phyloP scores from a whole-genome alignment of 1,140 invertebrate species.

The Orussus abietinus region DNA sequence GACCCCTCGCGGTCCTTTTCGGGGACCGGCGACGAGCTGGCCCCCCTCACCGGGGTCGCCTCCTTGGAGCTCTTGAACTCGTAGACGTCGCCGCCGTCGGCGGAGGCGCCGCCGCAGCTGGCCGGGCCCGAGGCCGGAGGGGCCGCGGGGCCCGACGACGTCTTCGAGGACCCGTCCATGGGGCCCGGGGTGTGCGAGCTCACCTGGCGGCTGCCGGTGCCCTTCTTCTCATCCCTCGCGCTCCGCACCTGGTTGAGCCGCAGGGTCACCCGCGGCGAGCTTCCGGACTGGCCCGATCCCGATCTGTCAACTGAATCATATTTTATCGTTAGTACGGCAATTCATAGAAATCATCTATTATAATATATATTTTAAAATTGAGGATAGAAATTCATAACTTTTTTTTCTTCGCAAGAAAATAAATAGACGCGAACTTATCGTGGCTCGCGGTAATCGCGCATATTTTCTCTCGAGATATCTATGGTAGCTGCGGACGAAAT shows the following conservation, averaged over 20 bases:
- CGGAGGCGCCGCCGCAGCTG: constrained; percentile 2
- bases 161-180: constrained; percentile 41
- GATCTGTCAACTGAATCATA: constrained; percentile 53
- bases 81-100: constrained; percentile 54
- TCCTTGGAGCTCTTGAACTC: constrained; percentile 62
- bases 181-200: constrained; percentile 27
- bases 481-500: too few species aligned
- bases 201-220: constrained; percentile 21
- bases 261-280: constrained; percentile 58
- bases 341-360: too few species aligned
- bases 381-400: too few species aligned
- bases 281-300: constrained; percentile 42
- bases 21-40: constrained; percentile 47
- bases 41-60: constrained; percentile 41
- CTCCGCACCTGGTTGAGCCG: constrained; percentile 57
- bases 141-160: constrained; percentile 20
- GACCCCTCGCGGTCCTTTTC: constrained; percentile 39
- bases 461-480: too few species aligned
- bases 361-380: too few species aligned
- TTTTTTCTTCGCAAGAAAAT: too few species aligned
- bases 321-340: too few species aligned
- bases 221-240: constrained; percentile 56
- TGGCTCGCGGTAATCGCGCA: too few species aligned
- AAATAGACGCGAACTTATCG: too few species aligned
- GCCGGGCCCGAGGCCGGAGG: constrained; percentile 20